Evolutionary conservation across 2,888 invertebrate genomes (phyloP).

Genomic region (Cyrtodaria siliqua): DNA sequence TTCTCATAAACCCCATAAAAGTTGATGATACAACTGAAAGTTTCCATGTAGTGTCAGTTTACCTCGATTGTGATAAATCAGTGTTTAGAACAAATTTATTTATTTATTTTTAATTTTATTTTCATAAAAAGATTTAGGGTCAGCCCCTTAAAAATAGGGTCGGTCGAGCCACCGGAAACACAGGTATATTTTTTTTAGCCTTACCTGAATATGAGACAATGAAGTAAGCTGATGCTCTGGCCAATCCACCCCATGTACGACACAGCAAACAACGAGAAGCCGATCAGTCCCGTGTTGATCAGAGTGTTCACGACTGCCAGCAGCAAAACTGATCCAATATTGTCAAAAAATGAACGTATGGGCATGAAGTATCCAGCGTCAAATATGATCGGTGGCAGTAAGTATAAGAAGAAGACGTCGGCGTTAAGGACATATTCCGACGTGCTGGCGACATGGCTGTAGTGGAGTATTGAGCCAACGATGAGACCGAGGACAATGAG

Average conservation of each 20-base stretch:
- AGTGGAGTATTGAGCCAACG: slow-evolving; percentile 93
- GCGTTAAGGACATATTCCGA: slow-evolving; percentile 92
- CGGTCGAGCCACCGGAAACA: too few species aligned
- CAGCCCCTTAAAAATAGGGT: too few species aligned
- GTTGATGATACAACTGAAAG: too few species aligned
- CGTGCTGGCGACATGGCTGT: slow-evolving; percentile 89
- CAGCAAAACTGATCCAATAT: slow-evolving; percentile 97
- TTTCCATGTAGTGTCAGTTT: too few species aligned
- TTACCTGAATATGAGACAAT: slow-evolving; percentile 73
- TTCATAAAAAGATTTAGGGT: too few species aligned
- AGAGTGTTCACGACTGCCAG: slow-evolving; percentile 95
- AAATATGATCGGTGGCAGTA: slow-evolving; percentile 98
- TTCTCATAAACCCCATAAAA: too few species aligned
- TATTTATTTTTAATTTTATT: too few species aligned
- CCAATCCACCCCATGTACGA: slow-evolving; percentile 74
- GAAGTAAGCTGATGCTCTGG: slow-evolving; percentile 69
- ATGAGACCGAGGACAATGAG: slow-evolving; percentile 97
- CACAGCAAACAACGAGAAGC: slow-evolving; percentile 73
- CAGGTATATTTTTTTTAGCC: too few species aligned
- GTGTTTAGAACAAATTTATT: too few species aligned
- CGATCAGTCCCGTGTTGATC: slow-evolving; percentile 92
- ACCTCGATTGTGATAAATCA: too few species aligned
- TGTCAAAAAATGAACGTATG: slow-evolving; percentile 98
- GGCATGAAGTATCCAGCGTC: slow-evolving; percentile 99
- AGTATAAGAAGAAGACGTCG: slow-evolving; percentile 94